Percentiles rank a stretch among this genome's conserved stretches.
These are phyloP conservation scores for Picathartes gymnocephalus DNA, from an alignment of 2,113 vertebrate genomes.

Conservation along the genomic window DNA sequence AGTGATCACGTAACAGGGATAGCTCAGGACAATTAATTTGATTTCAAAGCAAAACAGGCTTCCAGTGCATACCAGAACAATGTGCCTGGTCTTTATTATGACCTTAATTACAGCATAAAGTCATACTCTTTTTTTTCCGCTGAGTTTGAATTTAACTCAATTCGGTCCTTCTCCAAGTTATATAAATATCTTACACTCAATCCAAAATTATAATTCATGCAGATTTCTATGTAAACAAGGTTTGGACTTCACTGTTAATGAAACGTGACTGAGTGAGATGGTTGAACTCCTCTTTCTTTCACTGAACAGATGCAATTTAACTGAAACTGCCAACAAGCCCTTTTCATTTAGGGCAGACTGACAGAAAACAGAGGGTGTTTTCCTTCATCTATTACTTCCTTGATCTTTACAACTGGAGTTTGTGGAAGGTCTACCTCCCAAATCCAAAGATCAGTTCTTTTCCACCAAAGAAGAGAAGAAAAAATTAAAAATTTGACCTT, in stretches of 20 bases:
- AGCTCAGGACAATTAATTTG: conserved; percentile 7
- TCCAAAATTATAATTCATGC: background rate
- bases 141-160: background rate
- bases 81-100: background rate
- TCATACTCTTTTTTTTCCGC: background rate
- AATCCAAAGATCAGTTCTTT: background rate
- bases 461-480: background rate
- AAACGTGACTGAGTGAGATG: background rate
- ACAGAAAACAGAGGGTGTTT: background rate
- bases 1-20: background rate
- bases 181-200: background rate
- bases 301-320: background rate
- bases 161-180: background rate
- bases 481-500: background rate
- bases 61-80: background rate
- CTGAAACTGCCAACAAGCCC: background rate
- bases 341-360: background rate
- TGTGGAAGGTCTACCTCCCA: background rate
- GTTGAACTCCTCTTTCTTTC: background rate
- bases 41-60: conserved; percentile 41
- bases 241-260: background rate
- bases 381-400: background rate
- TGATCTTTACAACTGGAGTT: background rate
- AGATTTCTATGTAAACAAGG: background rate
- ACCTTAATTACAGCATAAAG: background rate